These are phyloP conservation scores for Drosophila pandora DNA, from an alignment of 1,140 invertebrate species.

Conservation along the genomic window DNA sequence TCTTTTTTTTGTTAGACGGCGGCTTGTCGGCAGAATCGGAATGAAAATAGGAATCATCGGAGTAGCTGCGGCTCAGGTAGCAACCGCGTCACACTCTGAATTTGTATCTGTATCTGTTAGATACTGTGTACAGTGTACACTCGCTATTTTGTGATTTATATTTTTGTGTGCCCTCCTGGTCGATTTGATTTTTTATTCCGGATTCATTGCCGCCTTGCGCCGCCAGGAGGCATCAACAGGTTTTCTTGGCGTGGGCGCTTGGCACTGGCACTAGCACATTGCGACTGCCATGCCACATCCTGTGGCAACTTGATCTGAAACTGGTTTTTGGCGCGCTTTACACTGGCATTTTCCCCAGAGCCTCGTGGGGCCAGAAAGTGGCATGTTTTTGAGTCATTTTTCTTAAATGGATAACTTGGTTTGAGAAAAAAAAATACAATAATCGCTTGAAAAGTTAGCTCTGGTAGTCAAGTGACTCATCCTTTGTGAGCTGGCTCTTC, in stretches of 20 bases:
- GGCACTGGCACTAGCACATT: slow-evolving; percentile 14
- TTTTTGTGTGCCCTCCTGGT: slow-evolving; percentile 11
- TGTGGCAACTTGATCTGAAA: slow-evolving; percentile 45
- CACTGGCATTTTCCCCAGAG: neutral
- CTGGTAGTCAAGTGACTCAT: slow-evolving; percentile 10
- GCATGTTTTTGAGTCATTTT: too few species aligned
- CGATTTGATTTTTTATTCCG: slow-evolving; percentile 37
- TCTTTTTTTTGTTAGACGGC: too few species aligned
- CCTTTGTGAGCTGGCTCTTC: slow-evolving; percentile 1
- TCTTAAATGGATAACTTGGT: too few species aligned
- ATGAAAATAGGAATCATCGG: slow-evolving; percentile 25
- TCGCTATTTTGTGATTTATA: slow-evolving; percentile 42
- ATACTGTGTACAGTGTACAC: slow-evolving; percentile 51
- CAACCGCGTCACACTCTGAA: slow-evolving; percentile 53
- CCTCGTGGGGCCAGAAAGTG: too few species aligned
- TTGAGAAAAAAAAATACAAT: too few species aligned
- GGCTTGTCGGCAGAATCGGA: slow-evolving; percentile 5
- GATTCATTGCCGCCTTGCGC: slow-evolving; percentile 5
- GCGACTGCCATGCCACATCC: slow-evolving; percentile 42
- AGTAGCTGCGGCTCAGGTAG: slow-evolving; percentile 55
- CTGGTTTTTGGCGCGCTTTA: slow-evolving; percentile 73
- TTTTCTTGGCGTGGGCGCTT: slow-evolving; percentile 52
- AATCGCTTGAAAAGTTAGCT: too few species aligned
- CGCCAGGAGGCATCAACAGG: slow-evolving; percentile 45
- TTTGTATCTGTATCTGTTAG: slow-evolving; percentile 66